phyloP scores from a whole-genome alignment of 2,888 invertebrate genomes.

The Macrosoma leucophasiata region DNA sequence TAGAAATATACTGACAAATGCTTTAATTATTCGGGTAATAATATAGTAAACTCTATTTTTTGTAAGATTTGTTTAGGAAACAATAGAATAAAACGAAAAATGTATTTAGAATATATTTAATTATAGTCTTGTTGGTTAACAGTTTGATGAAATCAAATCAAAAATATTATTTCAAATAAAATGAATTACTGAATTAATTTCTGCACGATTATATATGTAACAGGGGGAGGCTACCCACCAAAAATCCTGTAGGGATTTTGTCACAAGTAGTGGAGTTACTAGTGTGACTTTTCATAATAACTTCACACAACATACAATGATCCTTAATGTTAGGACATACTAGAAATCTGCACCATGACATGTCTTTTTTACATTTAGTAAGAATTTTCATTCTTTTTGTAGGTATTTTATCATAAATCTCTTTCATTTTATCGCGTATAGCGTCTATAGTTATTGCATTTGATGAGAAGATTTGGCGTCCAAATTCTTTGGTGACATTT shows the following conservation, averaged over 20 bases:
- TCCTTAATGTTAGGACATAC: slow-evolving; percentile 38
- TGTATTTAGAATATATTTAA: slow-evolving; percentile 1
- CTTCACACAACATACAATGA: slow-evolving; percentile 48
- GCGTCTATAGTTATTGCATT: slow-evolving; percentile 14
- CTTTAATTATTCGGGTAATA: slow-evolving; percentile 40
- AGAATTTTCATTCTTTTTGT: slow-evolving; percentile 36
- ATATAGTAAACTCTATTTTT: slow-evolving; percentile 9
- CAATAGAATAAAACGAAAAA: not conserved
- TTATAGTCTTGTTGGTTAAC: not conserved
- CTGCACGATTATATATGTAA: slow-evolving; percentile 1
- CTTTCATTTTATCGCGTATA: slow-evolving; percentile 21
- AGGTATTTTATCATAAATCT: slow-evolving; percentile 8
- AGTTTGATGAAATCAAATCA: no score
- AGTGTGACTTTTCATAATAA: slow-evolving; percentile 21
- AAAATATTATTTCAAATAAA: not conserved
- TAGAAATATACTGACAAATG: slow-evolving; percentile 41
- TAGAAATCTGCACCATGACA: slow-evolving; percentile 43
- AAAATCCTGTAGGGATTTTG: slow-evolving; percentile 30
- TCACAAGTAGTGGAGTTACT: slow-evolving; percentile 36
- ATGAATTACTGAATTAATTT: slow-evolving; percentile 9
- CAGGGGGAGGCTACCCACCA: slow-evolving; percentile 25
- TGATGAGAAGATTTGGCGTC: slow-evolving; percentile 10
- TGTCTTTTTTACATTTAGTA: slow-evolving; percentile 36
- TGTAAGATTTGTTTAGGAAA: not conserved
- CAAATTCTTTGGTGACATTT: slow-evolving; percentile 24